A percentile compares a stretch with the other conserved stretches of the same genome.
Conservation (phyloP, 2,888 invertebrate genomes). For the Latheticus oryzae region DNA sequence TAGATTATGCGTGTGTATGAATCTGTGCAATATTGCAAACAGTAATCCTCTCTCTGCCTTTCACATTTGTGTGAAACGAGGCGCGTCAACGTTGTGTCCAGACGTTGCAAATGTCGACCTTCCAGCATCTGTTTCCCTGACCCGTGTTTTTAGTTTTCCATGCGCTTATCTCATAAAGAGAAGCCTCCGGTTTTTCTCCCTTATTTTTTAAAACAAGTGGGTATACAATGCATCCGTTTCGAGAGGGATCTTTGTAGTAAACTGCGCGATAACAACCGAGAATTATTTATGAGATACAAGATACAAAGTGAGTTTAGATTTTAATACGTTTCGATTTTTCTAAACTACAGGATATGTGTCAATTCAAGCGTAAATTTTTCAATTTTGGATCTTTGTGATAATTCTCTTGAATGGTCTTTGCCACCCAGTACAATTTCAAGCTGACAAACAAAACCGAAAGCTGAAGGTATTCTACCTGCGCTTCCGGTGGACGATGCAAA, state of each 20-base stretch:
- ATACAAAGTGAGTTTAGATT: conserved; percentile 27
- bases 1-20: conserved; percentile 6
- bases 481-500: conserved; percentile 47
- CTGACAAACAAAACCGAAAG: conserved; percentile 22
- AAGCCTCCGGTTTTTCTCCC: conserved; percentile 29
- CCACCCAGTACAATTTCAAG: conserved; percentile 15
- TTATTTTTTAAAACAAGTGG: conserved; percentile 36
- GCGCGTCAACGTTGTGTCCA: conserved; percentile 48
- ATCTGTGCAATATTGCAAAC: conserved; percentile 25
- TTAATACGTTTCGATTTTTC: conserved; percentile 33
- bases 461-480: conserved; percentile 50
- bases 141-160: conserved; percentile 41
- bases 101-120: conserved; percentile 48
- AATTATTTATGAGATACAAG: conserved; percentile 37
- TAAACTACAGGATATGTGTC: too few relatives aligned
- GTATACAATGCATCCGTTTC: conserved; percentile 38
- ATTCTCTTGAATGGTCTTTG: conserved; percentile 28
- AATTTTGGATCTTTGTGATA: conserved; percentile 25
- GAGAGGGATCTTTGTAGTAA: conserved; percentile 19
- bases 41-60: too few relatives aligned
- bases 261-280: conserved; percentile 22
- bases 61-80: conserved; percentile 46
- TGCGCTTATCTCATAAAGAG: conserved; percentile 41
- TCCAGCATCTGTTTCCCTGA: conserved; percentile 42
- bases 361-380: too few relatives aligned